Base-by-base conservation (phyloP, 2,888 invertebrate species). In the Zhengitettix transpicula region DNA sequence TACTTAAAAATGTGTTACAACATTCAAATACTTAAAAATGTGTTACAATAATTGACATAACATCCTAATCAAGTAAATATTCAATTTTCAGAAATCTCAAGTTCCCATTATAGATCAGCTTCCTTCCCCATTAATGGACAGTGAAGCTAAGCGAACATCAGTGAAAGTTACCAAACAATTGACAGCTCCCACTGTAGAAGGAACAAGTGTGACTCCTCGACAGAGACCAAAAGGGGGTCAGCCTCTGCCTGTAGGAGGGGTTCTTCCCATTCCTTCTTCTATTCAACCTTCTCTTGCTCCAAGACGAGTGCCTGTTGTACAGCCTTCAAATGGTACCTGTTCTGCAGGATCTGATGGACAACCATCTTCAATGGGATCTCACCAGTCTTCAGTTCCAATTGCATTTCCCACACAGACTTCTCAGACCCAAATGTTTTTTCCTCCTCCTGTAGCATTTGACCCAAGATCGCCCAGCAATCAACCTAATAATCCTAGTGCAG, bases 131-230 rank as follows among this genome's bases (percentile, higher is more conserved):
- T 77, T 77, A 55, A 80, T 82, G 68, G 88, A 89, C 68, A 78
- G 81, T n/a, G 87, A 87, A 67, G 75, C 78, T 51, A 68, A 73
- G 51, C 74, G 79, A 15, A 74, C 78, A 56, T 72, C 76, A 15
- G 72, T 77, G 60, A 76, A 76, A 67, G 70, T 74, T n/a, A 67
- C 68, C 55, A 68, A 70, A 59, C 73, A 76, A 65, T 72, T 77
- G 41, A 71, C 76, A 14, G 70, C 77, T 3, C 65, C 68, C 52
- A 64, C 68, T 62, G 67, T 70, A 10, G 84, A 86, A 69, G 85
- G 85, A 59, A 91, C 91, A 2, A 87, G 87, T 65, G 89, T 91
- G 40, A 86, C 85, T 58, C 90, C 90, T 5, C 76, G 90, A 58
- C 89, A 89, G 70, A 76, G 91, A 65, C 91, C 91, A 11, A 89